These are phyloP conservation scores for Drosophila kanekoi DNA, from an alignment of 2,888 invertebrate species.

Conservation along the genomic window DNA sequence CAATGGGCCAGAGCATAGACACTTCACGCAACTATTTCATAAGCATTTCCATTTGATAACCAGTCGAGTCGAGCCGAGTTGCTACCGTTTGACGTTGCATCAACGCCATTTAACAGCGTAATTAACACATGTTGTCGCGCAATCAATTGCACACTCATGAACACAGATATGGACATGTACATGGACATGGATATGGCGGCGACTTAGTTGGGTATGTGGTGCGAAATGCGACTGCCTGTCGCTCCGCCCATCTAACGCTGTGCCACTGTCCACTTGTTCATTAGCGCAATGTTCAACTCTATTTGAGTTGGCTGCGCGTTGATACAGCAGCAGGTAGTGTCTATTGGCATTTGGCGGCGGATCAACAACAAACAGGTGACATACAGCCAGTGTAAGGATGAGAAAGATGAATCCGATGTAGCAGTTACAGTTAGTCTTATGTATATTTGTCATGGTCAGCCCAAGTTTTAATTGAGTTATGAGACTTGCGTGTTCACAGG, in stretches of 20 bases:
- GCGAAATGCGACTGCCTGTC: constrained; percentile 53
- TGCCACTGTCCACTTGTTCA: constrained; percentile 57
- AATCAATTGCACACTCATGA: constrained; percentile 76
- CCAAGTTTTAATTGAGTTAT: constrained; percentile 55
- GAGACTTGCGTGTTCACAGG: constrained; percentile 31
- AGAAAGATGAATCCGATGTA: constrained; percentile 15
- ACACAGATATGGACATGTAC: constrained; percentile 55
- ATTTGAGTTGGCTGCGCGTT: constrained; percentile 37
- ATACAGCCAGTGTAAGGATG: constrained; percentile 15
- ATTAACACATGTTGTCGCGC: constrained; percentile 79
- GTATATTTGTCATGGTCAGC: constrained; percentile 34
- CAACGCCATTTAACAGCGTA: constrained; percentile 70
- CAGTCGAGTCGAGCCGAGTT: constrained; percentile 25
- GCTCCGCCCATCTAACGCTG: constrained; percentile 30
- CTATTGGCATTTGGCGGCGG: constrained; percentile 23
- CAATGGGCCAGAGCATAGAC: background rate
- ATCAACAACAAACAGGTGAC: constrained; percentile 33
- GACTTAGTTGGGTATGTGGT: constrained; percentile 60
- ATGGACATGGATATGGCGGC: constrained; percentile 58
- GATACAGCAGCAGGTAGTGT: background rate
- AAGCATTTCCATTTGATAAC: constrained; percentile 38
- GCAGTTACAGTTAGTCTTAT: constrained; percentile 46
- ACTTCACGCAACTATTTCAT: constrained; percentile 20
- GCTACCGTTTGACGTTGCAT: constrained; percentile 69
- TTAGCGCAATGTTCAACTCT: constrained; percentile 61